phyloP scores from a whole-genome alignment of 2,888 invertebrate genomes.

The Meta bourneti region DNA sequence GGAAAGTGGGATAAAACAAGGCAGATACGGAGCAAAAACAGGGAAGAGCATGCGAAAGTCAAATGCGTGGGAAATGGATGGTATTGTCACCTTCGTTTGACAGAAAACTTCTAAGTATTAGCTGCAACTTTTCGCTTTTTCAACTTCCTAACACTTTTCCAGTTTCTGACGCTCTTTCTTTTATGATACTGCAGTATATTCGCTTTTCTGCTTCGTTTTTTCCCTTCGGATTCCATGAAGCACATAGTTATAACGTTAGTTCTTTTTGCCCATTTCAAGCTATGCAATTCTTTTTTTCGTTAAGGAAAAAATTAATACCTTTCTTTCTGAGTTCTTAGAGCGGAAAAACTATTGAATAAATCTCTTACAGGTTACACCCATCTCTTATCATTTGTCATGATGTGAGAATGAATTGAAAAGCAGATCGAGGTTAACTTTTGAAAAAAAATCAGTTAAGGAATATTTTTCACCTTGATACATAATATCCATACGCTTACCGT shows the following conservation, averaged over 20 bases:
- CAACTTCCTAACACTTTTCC: background rate
- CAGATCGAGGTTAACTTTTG: too few relatives aligned
- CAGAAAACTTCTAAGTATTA: conserved; percentile 54
- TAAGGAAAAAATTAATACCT: background rate
- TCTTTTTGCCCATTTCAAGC: background rate
- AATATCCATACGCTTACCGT: too few relatives aligned
- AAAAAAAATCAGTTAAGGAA: too few relatives aligned
- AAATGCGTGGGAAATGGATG: conserved; percentile 59
- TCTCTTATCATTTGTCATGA: too few relatives aligned
- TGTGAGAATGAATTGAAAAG: too few relatives aligned
- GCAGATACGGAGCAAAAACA: conserved; percentile 19
- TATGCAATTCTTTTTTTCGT: background rate
- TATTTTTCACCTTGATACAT: too few relatives aligned
- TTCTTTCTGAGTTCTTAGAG: background rate
- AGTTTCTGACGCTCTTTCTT: background rate
- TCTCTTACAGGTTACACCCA: too few relatives aligned
- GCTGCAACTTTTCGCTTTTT: conserved; percentile 51
- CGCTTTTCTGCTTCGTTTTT: background rate
- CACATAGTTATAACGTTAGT: conserved; percentile 9
- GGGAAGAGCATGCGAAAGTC: conserved; percentile 5
- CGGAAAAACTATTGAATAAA: background rate
- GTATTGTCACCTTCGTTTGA: conserved; percentile 48
- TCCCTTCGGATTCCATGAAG: background rate
- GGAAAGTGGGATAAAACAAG: conserved; percentile 35
- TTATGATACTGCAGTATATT: background rate